phyloP scores from a whole-genome alignment of 2,888 invertebrate genomes.

The Drosophila rellima region DNA sequence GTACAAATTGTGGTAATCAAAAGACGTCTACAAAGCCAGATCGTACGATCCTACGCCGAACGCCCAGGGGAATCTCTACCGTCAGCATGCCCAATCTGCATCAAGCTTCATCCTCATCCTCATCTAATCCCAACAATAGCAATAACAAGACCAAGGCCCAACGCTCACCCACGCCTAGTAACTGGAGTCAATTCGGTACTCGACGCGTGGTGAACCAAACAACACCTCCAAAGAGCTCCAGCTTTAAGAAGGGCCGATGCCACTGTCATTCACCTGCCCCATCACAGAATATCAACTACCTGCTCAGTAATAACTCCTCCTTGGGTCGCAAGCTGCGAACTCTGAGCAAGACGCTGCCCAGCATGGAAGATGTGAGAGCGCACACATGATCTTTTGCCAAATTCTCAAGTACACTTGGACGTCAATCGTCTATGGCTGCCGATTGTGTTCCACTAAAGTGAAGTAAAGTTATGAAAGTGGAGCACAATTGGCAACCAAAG shows the following conservation, averaged over 20 bases:
- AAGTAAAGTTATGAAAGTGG: background rate
- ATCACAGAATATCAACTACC: background rate
- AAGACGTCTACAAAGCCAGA: background rate
- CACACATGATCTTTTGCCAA: slow-evolving; percentile 4
- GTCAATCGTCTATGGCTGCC: slow-evolving; percentile 8
- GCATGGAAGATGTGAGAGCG: slow-evolving; percentile 21
- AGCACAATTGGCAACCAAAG: slow-evolving; percentile 13
- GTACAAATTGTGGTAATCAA: background rate
- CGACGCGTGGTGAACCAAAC: background rate
- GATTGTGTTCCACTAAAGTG: slow-evolving; percentile 15
- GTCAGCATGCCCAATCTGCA: slow-evolving; percentile 55
- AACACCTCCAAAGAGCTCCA: background rate
- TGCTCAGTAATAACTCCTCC: background rate
- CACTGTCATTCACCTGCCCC: background rate
- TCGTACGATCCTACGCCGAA: background rate
- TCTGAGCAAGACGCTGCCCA: slow-evolving; percentile 6
- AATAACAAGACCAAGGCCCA: slow-evolving; percentile 1
- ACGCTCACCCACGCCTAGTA: background rate
- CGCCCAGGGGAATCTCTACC: slow-evolving; percentile 21
- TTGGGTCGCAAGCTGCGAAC: slow-evolving; percentile 16
- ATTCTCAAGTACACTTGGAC: background rate
- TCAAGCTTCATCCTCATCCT: background rate
- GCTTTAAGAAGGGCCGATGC: slow-evolving; percentile 27
- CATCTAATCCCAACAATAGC: background rate
- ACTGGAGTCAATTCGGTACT: slow-evolving; percentile 5